These are phyloP conservation scores for Ctenoplectra terminalis DNA, from an alignment of 1,140 invertebrate genomes.

Conservation along the genomic window DNA sequence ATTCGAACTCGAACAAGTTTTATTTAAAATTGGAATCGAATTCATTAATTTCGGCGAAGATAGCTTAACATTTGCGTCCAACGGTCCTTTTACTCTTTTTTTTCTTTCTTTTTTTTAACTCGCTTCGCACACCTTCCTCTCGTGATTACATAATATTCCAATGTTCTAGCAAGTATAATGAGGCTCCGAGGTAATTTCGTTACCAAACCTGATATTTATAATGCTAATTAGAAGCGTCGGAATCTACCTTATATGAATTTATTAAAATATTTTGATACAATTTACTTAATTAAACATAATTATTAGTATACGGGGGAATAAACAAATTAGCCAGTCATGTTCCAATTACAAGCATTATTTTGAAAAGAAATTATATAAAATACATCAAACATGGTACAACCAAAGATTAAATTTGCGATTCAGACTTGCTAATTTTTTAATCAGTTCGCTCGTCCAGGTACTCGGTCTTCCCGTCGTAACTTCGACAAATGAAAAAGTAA, in stretches of 20 bases:
- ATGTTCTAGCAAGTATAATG: neutral
- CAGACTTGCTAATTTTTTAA: too few relatives aligned
- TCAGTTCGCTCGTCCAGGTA: too few relatives aligned
- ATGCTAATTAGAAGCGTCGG: neutral
- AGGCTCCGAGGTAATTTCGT: constrained; percentile 2
- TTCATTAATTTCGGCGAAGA: neutral
- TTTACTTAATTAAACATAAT: neutral
- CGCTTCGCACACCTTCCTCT: neutral
- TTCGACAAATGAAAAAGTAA: too few relatives aligned
- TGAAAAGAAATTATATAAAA: too few relatives aligned
- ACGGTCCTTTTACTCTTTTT: too few relatives aligned
- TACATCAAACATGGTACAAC: too few relatives aligned
- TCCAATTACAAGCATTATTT: too few relatives aligned
- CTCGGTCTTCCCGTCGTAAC: too few relatives aligned
- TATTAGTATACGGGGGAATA: neutral
- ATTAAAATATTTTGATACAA: neutral
- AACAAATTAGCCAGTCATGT: too few relatives aligned
- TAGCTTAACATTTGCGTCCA: neutral
- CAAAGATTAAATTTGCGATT: too few relatives aligned
- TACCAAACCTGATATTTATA: constrained; percentile 4
- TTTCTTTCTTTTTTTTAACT: neutral
- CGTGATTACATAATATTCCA: neutral
- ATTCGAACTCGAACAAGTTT: too few relatives aligned
- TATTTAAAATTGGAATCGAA: constrained; percentile 12
- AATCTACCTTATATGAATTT: neutral